Conservation (phyloP, 2,797 vertebrate genomes). For the Sus cebifrons region DNA sequence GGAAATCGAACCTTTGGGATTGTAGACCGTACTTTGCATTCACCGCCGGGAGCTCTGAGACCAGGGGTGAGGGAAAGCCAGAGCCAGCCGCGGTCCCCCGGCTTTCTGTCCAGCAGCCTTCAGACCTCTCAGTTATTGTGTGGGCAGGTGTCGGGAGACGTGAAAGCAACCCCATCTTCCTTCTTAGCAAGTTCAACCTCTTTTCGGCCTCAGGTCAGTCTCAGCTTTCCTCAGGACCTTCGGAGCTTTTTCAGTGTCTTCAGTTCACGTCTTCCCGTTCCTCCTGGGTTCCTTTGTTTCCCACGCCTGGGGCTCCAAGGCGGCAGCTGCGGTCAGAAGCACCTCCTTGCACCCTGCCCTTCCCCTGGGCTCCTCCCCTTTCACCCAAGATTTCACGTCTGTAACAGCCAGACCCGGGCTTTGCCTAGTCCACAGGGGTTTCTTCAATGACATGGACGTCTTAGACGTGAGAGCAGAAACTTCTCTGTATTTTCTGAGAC, state of each 20-base stretch:
- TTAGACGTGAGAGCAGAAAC: not conserved
- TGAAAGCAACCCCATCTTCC: not conserved
- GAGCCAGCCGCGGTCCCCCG: not conserved
- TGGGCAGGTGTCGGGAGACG: not conserved
- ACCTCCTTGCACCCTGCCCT: not conserved
- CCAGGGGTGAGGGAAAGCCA: not conserved
- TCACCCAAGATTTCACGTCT: not conserved
- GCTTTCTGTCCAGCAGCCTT: not conserved
- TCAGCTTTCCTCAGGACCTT: not conserved
- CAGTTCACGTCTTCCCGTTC: not conserved
- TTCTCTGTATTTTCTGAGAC: not conserved
- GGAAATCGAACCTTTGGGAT: not conserved
- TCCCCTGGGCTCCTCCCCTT: not conserved
- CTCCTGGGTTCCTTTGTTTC: not conserved
- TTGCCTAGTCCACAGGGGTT: not conserved
- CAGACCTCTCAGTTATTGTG: not conserved
- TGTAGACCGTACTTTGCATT: not conserved
- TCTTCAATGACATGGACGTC: not conserved
- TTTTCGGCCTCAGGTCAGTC: not conserved
- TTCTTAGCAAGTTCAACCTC: not conserved
- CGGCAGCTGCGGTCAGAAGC: not conserved
- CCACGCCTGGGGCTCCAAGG: not conserved
- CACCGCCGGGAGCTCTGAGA: not conserved
- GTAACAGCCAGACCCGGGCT: not conserved
- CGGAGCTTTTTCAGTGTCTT: not conserved